Base-by-base conservation (phyloP, 2,797 vertebrate species). In the Syngnathus rostellatus region DNA sequence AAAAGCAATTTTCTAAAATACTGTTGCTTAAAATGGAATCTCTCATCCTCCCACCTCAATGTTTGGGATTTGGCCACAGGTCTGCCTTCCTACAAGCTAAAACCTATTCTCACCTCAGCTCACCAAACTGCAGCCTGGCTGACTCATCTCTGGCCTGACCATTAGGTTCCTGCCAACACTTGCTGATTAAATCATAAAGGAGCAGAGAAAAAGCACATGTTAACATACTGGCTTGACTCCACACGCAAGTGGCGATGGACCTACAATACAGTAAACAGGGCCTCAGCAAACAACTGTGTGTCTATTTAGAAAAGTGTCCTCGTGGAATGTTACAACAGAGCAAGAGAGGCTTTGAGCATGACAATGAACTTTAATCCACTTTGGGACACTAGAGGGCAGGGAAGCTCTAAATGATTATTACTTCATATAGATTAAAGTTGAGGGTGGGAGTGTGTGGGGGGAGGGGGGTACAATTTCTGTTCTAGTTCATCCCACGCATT, bases 71-170 rank as follows among this genome's bases (percentile, higher is more conserved):
- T 83, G 72, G 77, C 77, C 37, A 59, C 38, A 60, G 17, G 17
- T 78, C 74, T 78, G 74, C 70, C 72, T 77, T 84, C 78, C 76
- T 78, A 82, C 76, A 82, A 80, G 75, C 69, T 83, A 76, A 57
- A 69, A 87, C 83, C 88, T 88, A 83, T 88, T 90, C 87, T 90
- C 87, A 89, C 87, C 87, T 90, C 76, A 86, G 82, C 83, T 89
- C 82, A 86, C 83, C 83, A 88, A 86, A 83, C 84, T 85, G 84
- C 85, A 82, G 86, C 84, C 78, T 79, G 85, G 80, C 88, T 91
- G 90, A 90, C 88, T 92, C 89, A 91, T 90, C 82, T 74, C 84
- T 83, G 81, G 86, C 82, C 85, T 84, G 80, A 77, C 90, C 87
- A 89, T 90, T 88, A 90, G 82, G 79, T 74, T 81, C 78, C 83